A percentile compares a stretch with the other conserved stretches of the same genome.
phyloP scores from a whole-genome alignment of 2,113 vertebrate genomes.

The Saguinus midas region DNA sequence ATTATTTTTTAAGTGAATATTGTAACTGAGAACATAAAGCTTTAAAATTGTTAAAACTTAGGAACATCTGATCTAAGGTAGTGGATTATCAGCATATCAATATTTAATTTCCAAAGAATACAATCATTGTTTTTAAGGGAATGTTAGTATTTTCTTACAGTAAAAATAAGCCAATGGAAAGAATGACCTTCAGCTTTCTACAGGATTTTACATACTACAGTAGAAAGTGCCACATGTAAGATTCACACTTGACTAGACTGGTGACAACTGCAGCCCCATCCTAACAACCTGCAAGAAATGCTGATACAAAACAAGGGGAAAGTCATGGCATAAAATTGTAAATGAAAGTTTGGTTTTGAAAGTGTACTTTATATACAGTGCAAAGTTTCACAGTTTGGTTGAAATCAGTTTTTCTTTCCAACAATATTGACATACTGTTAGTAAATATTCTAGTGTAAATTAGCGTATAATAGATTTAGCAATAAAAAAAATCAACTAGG shows the following conservation, averaged over 20 bases:
- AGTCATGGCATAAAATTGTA: neutral
- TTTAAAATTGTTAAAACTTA: neutral
- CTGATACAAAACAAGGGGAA: neutral
- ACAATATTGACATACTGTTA: constrained; percentile 45
- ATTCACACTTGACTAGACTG: constrained; percentile 64
- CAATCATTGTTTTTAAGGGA: neutral
- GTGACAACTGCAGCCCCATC: constrained; percentile 25
- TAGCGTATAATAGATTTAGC: neutral
- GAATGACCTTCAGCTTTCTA: constrained; percentile 56
- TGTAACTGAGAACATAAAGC: neutral
- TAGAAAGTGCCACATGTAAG: constrained; percentile 59
- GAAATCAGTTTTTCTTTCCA: neutral
- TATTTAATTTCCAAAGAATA: neutral
- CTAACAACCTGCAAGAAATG: neutral
- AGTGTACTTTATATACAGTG: neutral
- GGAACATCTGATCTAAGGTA: neutral
- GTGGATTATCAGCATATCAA: neutral
- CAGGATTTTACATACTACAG: constrained; percentile 5
- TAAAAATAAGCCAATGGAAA: constrained; percentile 53
- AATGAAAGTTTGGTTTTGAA: neutral
- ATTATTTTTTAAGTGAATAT: neutral
- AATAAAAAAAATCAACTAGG: neutral
- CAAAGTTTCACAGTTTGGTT: constrained; percentile 20
- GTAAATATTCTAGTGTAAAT: neutral
- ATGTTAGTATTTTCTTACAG: constrained; percentile 11